phyloP scores from a whole-genome alignment of 2,888 invertebrate genomes.

The Melieria omissa region DNA sequence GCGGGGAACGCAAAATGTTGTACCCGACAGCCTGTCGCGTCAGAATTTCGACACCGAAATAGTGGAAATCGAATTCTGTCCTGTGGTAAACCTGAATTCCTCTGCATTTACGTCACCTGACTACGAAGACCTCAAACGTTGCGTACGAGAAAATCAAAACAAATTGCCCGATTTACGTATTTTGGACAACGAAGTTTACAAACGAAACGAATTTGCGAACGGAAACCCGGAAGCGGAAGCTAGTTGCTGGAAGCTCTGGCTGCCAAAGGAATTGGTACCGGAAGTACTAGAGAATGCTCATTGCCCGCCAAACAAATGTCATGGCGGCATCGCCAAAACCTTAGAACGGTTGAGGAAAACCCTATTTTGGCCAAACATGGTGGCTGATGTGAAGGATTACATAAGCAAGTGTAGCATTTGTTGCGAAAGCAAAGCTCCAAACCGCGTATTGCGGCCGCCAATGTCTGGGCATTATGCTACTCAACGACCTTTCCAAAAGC shows the following conservation, averaged over 20 bases:
- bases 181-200: conserved; percentile 14
- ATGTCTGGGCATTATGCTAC: conserved; percentile 17
- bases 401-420: conserved; percentile 12
- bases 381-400: conserved; percentile 22
- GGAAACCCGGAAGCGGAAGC: conserved; percentile 17
- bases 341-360: conserved; percentile 27
- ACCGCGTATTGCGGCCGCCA: conserved; percentile 19
- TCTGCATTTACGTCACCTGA: too few relatives aligned
- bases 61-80: background rate
- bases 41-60: conserved; percentile 26
- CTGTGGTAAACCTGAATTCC: conserved; percentile 27
- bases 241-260: conserved; percentile 31
- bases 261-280: conserved; percentile 19
- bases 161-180: too few relatives aligned
- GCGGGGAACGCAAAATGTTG: conserved; percentile 28
- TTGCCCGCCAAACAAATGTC: conserved; percentile 25
- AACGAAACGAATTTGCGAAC: conserved; percentile 13
- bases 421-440: conserved; percentile 28
- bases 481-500: conserved; percentile 25
- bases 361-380: conserved; percentile 31
- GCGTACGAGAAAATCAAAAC: too few relatives aligned
- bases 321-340: conserved; percentile 31
- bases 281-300: conserved; percentile 24
- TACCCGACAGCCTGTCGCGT: conserved; percentile 32
- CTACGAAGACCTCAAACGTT: too few relatives aligned